Percentiles rank a stretch among this genome's conserved stretches.
Evolutionary conservation across 2,113 vertebrate genomes (phyloP).

Genomic region (Heliornis fulica): DNA sequence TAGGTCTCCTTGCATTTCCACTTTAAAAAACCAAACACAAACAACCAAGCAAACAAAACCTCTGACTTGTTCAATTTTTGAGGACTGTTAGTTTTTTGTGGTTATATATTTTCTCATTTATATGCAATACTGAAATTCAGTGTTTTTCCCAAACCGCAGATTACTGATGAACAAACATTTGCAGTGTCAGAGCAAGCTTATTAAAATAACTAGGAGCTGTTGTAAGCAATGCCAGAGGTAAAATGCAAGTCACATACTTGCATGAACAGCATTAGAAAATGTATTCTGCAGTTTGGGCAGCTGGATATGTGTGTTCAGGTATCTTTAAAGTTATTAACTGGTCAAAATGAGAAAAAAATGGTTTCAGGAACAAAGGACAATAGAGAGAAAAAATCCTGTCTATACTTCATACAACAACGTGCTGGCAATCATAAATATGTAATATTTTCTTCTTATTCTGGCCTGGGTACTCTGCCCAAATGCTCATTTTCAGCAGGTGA

Average conservation of each 20-base stretch:
- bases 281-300: neutral
- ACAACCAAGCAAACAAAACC: too few species aligned
- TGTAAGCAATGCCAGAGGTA: neutral
- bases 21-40: neutral
- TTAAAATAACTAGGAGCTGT: neutral
- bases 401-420: neutral
- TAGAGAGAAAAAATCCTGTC: neutral
- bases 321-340: neutral
- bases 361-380: neutral
- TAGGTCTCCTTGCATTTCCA: neutral
- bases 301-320: neutral
- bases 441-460: neutral
- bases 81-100: neutral
- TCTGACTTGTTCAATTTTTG: neutral
- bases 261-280: neutral
- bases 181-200: neutral
- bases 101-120: neutral
- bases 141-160: neutral
- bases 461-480: neutral
- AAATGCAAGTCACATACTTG: neutral
- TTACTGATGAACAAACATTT: neutral
- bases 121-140: neutral
- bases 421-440: neutral
- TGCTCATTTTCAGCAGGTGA: neutral
- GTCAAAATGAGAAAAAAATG: neutral